phyloP scores from a whole-genome alignment of 2,797 vertebrate genomes.

The Pyrocephalus nanus region DNA sequence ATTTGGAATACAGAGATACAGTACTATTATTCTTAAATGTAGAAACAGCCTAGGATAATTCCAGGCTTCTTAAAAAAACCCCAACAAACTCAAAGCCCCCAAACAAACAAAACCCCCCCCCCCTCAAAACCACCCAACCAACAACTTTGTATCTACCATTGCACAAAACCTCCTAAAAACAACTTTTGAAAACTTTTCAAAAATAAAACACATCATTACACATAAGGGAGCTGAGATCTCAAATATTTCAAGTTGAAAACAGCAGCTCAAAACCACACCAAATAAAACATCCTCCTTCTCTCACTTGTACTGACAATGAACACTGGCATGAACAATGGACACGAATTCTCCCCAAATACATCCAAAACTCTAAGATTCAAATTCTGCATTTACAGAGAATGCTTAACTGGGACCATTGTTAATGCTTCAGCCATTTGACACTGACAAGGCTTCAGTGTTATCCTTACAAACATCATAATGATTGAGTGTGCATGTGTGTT shows the following conservation, averaged over 20 bases:
- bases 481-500: background rate
- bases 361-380: background rate
- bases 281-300: background rate
- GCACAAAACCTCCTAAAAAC: background rate
- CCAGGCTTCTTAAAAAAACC: background rate
- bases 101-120: background rate
- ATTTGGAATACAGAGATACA: background rate
- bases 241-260: background rate
- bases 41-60: background rate
- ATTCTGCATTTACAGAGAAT: background rate
- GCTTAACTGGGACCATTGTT: background rate
- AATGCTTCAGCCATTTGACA: background rate
- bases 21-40: background rate
- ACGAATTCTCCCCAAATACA: background rate
- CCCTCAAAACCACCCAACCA: background rate
- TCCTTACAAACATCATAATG: background rate
- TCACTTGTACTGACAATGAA: background rate
- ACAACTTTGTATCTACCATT: background rate
- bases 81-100: background rate
- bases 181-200: background rate
- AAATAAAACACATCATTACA: background rate
- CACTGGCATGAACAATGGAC: background rate
- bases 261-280: background rate
- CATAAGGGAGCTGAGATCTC: background rate
- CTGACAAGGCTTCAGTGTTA: background rate